phyloP scores from a whole-genome alignment of 2,797 vertebrate species.

The Sebastiscus albofasciatus region DNA sequence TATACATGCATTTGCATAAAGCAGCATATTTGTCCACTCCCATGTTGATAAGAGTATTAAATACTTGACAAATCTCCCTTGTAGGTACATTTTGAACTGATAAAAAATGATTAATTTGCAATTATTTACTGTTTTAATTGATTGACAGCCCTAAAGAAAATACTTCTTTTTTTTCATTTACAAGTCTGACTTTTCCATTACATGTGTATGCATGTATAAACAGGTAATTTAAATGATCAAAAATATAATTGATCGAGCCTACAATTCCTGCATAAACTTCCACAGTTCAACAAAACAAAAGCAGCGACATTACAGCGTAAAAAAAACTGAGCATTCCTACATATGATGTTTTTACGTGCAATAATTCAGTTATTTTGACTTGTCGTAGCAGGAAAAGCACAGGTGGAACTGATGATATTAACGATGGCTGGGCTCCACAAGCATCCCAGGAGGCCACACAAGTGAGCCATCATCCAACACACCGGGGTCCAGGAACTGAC shows the following conservation, averaged over 20 bases:
- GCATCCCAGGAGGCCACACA: neutral
- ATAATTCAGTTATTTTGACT: neutral
- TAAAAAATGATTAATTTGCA: too few species aligned
- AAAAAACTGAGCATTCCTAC: neutral
- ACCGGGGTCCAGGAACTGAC: neutral
- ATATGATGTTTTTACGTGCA: neutral
- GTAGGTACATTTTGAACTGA: too few species aligned
- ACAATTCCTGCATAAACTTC: neutral
- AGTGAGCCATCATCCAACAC: slow-evolving; percentile 5
- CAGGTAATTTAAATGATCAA: neutral
- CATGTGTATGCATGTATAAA: neutral
- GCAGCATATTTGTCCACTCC: too few species aligned
- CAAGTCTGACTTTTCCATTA: neutral
- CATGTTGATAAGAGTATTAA: too few species aligned
- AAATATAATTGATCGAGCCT: neutral
- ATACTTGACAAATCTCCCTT: too few species aligned
- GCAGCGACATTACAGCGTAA: neutral
- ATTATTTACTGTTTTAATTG: too few species aligned
- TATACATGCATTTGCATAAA: too few species aligned
- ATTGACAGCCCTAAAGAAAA: too few species aligned
- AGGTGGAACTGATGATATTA: neutral
- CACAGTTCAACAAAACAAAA: neutral
- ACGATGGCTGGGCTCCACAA: neutral
- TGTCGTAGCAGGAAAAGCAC: neutral
- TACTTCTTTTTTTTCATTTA: too few species aligned